These are phyloP conservation scores for Porites rus DNA, from an alignment of 92 coral and sea anemone genomes.

Conservation along the genomic window DNA sequence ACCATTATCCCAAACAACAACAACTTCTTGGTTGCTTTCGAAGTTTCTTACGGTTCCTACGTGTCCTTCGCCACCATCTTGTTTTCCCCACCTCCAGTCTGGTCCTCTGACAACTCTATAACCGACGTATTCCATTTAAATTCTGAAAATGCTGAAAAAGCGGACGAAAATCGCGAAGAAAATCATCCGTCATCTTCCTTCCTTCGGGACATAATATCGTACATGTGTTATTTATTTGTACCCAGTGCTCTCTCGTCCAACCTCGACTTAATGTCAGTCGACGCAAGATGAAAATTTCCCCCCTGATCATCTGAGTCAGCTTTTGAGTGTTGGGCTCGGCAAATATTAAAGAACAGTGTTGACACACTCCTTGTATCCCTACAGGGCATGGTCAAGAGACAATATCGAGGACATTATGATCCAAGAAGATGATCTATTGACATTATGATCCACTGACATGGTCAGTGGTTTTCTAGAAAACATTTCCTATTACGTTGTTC, in stretches of 20 bases:
- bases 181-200: conserved; percentile 35
- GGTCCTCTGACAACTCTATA: conserved; percentile 99
- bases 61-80: conserved; percentile 99
- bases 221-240: conserved; percentile 9
- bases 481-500: too few relatives aligned
- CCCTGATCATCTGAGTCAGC: too few relatives aligned
- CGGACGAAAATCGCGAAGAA: background rate
- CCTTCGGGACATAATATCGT: background rate
- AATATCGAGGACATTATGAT: too few relatives aligned
- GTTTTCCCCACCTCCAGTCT: conserved; percentile 99
- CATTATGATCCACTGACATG: too few relatives aligned
- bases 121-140: conserved; percentile 93
- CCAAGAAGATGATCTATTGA: too few relatives aligned
- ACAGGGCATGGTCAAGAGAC: too few relatives aligned
- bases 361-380: too few relatives aligned
- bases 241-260: conserved; percentile 14
- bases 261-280: conserved; percentile 17
- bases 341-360: too few relatives aligned
- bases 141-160: conserved; percentile 16
- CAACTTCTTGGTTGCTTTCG: conserved; percentile 98
- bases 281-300: too few relatives aligned
- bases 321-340: too few relatives aligned
- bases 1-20: conserved; percentile 99
- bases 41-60: conserved; percentile 97
- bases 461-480: too few relatives aligned